Evolutionary conservation across 1,140 invertebrate species (phyloP).

Genomic region (Drosophila willistoni): DNA sequence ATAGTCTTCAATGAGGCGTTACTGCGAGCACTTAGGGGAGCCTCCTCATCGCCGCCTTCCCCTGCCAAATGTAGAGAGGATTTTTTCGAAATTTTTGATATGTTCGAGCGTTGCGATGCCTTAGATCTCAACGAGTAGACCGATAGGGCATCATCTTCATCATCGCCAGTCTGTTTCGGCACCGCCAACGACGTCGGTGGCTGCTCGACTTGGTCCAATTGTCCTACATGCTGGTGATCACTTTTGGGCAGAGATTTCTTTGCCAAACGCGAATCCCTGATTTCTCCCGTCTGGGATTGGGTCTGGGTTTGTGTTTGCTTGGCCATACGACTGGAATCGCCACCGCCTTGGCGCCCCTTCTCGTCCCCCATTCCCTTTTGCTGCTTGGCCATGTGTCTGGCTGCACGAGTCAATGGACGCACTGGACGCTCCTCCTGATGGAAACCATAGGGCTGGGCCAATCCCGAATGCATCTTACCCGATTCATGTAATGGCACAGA

Average conservation of each 20-base stretch:
- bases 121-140: neutral
- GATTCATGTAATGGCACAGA: conserved; percentile 2
- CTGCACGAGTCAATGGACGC: neutral
- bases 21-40: conserved; percentile 35
- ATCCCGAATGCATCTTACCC: conserved; percentile 17
- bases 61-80: neutral
- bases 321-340: conserved; percentile 12
- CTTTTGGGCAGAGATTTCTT: neutral
- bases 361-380: neutral
- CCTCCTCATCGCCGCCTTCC: neutral
- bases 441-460: conserved; percentile 24
- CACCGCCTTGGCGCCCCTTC: conserved; percentile 27
- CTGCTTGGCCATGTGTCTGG: neutral
- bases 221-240: neutral
- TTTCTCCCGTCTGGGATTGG: neutral
- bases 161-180: neutral
- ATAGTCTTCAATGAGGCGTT: conserved; percentile 1
- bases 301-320: neutral
- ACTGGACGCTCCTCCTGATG: neutral
- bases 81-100: neutral
- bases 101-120: conserved; percentile 7
- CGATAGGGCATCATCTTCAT: neutral
- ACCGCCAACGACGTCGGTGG: too few relatives aligned
- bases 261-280: neutral
- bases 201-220: neutral